Evolutionary conservation across 2,797 vertebrate species (phyloP), one percentile per base, ranked within the genome.

Genomic region (Parambassis ranga): DNA sequence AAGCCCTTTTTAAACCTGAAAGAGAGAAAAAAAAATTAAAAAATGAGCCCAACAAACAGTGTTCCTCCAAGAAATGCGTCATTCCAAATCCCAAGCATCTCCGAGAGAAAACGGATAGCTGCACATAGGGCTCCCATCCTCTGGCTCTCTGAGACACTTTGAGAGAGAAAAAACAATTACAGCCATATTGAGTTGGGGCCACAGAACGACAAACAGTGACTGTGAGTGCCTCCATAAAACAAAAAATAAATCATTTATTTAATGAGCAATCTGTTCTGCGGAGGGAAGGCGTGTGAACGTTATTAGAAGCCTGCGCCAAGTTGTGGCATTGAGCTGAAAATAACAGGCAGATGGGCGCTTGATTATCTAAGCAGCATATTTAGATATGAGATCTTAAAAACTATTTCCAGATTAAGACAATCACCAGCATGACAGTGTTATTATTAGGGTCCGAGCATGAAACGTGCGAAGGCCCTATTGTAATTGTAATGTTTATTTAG

Each of bases 1-100:
- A 99, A 98, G 0, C 96, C 96, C 83, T 91, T 96, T 90, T 93
- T 95, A 89, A 96, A 99, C 98, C 98, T 99, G 87, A 31, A 79
- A 85, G 79, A n/a, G 5, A 59, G 13, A 53, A 69, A 6, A 50
- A 41, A 49, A 42, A 39, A 11, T 33, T n/a, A n/a, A n/a, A n/a
- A n/a, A 51, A 62, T 3, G 1, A 57, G 15, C 49, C 27, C 38
- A 77, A 76, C 38, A 75, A 71, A 60, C 24, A 42, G 1, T 11
- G 27, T 31, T 46, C 22, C 8, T 56, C 28, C 38, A 63, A 60
- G 8, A 81, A 50, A 65, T 59, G 60, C 27, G 23, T 81, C 65
- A 81, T 16, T 49, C 6, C 26, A 41, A 55, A 44, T 68, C 66
- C 63, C 24, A 19, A 35, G 35, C 23, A 38, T 36, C 63, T 15